Evolutionary conservation across 2,797 vertebrate species (phyloP), one percentile per base, ranked within the genome.

Genomic region (Clarias laeviceps): DNA sequence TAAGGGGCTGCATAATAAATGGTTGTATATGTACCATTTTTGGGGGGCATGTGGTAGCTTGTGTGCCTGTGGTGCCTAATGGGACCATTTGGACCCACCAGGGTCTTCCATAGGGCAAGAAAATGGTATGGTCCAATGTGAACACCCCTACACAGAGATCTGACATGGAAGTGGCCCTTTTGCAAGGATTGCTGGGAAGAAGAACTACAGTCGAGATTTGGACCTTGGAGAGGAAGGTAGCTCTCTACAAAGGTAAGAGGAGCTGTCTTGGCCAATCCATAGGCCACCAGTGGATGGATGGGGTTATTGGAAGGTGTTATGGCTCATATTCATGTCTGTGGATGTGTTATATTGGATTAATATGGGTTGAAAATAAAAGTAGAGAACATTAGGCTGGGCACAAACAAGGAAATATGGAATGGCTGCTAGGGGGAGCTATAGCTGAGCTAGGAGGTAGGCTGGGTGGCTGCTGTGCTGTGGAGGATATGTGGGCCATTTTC

Each of bases 181-280:
- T 95, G 95, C 95, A 95, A 93, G 94, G 95, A 93, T 95, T 96
- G 92, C 95, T 96, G 95, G 95, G 95, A 96, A 96, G 95, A 95
- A 96, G 95, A 95, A 94, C 93, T 92, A 94, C 93, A 91, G 85
- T 92, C 92, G 93, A 93, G 91, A 84, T 92, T 92, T 90, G 87
- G 91, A 92, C 91, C 92, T 89, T 93, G 90, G 86, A 90, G 84
- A 92, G 86, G 37, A 77, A 92, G 87, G 66, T 80, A 18, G 80
- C 82, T 89, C 27, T 68, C 22, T 87, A 18, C 85, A 90, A 91
- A 96, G 94, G 95, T 96, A 95, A 95, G 94, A 81, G 91, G 91
- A 91, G 86, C 91, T 90, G 9, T 83, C 74, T 88, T 89, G 40
- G 88, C n/a, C 12, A 89, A 4, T 32, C 82, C 59, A 85, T 87